Conservation (phyloP, 2,888 invertebrate genomes). For the Mongoloraphidia duomilia region DNA sequence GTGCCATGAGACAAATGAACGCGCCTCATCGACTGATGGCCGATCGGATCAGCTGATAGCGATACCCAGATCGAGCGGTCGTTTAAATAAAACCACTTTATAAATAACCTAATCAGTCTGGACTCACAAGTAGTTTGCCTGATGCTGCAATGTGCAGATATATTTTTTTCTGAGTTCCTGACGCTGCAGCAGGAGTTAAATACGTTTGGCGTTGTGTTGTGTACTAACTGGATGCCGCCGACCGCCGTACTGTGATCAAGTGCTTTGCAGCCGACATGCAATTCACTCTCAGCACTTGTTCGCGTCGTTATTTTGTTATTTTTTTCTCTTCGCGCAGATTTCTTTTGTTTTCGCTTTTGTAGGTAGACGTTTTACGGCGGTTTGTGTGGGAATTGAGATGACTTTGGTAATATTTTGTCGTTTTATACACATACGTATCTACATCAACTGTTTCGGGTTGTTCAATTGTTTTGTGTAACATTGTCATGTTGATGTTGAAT, state of each 20-base stretch:
- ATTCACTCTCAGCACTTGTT: too few relatives aligned
- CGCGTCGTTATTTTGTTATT: too few relatives aligned
- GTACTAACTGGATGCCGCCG: not conserved
- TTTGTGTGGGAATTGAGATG: too few relatives aligned
- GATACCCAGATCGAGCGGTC: not conserved
- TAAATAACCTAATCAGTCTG: not conserved
- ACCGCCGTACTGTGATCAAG: not conserved
- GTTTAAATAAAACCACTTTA: slow-evolving; percentile 4
- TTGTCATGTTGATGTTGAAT: too few relatives aligned
- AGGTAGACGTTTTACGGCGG: too few relatives aligned
- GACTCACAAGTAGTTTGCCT: not conserved
- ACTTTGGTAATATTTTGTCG: too few relatives aligned
- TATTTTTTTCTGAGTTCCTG: too few relatives aligned
- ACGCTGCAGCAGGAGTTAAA: not conserved
- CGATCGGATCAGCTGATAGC: slow-evolving; percentile 3
- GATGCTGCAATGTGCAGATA: not conserved
- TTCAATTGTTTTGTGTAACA: too few relatives aligned
- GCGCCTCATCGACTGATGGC: slow-evolving; percentile 3
- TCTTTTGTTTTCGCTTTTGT: too few relatives aligned
- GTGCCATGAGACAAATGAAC: slow-evolving; percentile 3
- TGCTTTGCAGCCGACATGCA: not conserved
- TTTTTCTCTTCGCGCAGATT: too few relatives aligned
- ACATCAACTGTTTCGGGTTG: too few relatives aligned
- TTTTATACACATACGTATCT: too few relatives aligned
- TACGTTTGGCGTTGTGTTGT: not conserved